phyloP scores from a whole-genome alignment of 2,113 vertebrate species.

The Campylorhamphus procurvoides region DNA sequence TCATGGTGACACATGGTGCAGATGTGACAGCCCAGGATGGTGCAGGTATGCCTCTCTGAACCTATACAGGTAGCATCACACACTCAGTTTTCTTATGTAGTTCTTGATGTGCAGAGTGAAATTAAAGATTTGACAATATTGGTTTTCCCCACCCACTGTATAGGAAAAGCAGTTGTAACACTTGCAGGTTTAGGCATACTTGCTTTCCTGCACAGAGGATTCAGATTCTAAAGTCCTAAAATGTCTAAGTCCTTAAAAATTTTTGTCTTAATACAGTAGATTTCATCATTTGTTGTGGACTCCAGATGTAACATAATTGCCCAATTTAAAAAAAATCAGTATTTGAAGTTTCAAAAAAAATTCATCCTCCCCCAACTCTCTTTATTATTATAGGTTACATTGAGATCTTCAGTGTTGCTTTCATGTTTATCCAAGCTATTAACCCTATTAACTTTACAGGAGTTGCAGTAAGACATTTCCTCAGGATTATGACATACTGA shows the following conservation, averaged over 20 bases:
- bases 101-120: background rate
- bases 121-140: background rate
- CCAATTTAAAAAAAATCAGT: fast-evolving
- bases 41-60: slow-evolving; percentile 79
- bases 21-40: slow-evolving; percentile 86
- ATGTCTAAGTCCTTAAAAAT: background rate
- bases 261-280: background rate
- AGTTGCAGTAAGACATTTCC: background rate
- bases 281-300: background rate
- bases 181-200: background rate
- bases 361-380: background rate
- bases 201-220: background rate
- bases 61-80: background rate
- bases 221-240: background rate
- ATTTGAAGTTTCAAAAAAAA: background rate
- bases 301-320: background rate
- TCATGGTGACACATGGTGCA: slow-evolving; percentile 88
- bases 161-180: background rate
- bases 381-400: background rate
- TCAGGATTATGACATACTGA: background rate
- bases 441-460: background rate
- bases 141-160: fast-evolving
- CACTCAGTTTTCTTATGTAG: background rate
- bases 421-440: slow-evolving; percentile 8
- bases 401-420: background rate